Base-by-base conservation (phyloP, 2,113 vertebrate species). In the Melanerpes formicivorus region DNA sequence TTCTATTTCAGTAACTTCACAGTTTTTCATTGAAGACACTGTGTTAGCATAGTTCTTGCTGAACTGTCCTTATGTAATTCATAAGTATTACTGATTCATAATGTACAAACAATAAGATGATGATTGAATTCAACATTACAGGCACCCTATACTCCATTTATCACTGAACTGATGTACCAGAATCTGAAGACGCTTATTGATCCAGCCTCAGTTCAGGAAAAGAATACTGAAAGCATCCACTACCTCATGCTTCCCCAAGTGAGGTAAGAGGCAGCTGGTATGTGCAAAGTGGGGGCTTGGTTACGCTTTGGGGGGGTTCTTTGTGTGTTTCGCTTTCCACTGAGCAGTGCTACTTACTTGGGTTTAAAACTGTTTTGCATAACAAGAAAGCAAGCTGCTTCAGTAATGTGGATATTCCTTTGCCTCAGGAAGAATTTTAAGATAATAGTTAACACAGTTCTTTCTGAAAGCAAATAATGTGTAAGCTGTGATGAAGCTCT, bases 151-250 rank as follows among this genome's bases (percentile, higher is more conserved):
- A 99, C 99, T 64, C 99, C 99, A 26, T 99, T 99, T 97, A 99
- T 99, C 94, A 99, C 99, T 11, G 99, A 99, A 96, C 96, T 99
- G 97, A 99, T 99, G 98, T 99, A 99, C 96, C 99, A 99, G 97
- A 99, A 99, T 93, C 97, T 99, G 91, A 97, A 98, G 94, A 97
- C 98, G 25, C 97, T 99, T 95, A 98, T 99, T 22, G 98, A 99
- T 94, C 98, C 98, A 0, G 84, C 95, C 26, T 98, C 98, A 0
- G 84, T 99, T 71, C 98, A 98, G 85, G 99, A 99, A 55, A 99
- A 99, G 96, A 99, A 99, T 80, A 88, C 95, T 16, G 91, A 98
- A 77, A 99, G 99, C 96, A 99, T 99, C 93, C 99, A 99, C 97
- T 99, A 99, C 97, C 98, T 99, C 96, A 99, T 99, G 99, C 96